Base-by-base conservation (phyloP, 2,888 invertebrate species). In the Caenorhabditis parvicauda region DNA sequence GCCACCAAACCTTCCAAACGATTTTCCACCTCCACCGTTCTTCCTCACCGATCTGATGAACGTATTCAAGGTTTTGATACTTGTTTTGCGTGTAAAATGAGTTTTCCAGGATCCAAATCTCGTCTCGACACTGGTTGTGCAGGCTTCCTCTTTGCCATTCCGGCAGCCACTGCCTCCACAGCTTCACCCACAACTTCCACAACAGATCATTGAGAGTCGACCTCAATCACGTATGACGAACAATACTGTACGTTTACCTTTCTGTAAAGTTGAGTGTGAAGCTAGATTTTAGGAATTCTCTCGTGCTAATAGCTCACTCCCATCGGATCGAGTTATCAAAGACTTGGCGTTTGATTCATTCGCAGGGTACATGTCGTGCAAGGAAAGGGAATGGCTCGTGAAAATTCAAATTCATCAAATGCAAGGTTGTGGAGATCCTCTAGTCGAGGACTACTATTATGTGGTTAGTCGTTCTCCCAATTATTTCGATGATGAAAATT, bases 391-490 rank as follows among this genome's bases (percentile, higher is more conserved):
- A 73, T 95, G 95, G 92, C 85, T 98, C 12, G 88, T 93, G 66
- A 92, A 92, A 81, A 95, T 98, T 71, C 96, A 96, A 82, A 85
- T 93, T 82, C 83, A 93, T 59, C 95, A 95, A 81, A 74, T 75
- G 41, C 86, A 95, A 1, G 91, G 92, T 80, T 91, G 92, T 0
- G 92, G 91, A 49, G 92, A 94, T 49, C 95, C 96, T 0, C 92
- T 92, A 82, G 88, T 92, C 74, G 94, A 96, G 81, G 98, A 98
- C 83, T 98, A 91, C 82, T 98, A 98, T 81, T 95, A 90, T 79
- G 91, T 91, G 49, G 76, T 78, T 44, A 41, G 41, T 41, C 19
- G n/a, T 29, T n/a, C 27, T 29, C 21, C 12, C n/a, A 4, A 19
- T 12, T 54, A 9, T n/a, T 17, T 12, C 22, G 19, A n/a, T n/a